phyloP scores from a whole-genome alignment of 1,140 invertebrate genomes.

The Hypsibius dujardini region DNA sequence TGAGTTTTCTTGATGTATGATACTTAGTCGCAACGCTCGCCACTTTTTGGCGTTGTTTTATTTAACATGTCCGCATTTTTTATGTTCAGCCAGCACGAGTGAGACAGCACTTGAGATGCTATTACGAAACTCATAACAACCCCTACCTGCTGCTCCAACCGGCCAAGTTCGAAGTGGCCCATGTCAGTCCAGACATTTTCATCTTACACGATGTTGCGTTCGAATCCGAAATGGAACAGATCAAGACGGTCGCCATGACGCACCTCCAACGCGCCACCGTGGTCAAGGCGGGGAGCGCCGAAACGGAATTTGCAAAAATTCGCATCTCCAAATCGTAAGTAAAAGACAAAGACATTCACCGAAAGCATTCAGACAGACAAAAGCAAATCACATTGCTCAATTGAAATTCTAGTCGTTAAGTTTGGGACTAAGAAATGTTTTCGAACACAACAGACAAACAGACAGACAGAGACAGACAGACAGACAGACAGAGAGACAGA shows the following conservation, averaged over 20 bases:
- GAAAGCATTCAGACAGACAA: too few species aligned
- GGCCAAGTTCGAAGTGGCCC: neutral
- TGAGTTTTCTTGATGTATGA: too few species aligned
- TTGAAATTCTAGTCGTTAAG: too few species aligned
- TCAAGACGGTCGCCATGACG: neutral
- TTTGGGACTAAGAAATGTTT: too few species aligned
- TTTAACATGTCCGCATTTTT: too few species aligned
- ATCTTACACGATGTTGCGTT: neutral
- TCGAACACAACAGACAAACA: too few species aligned
- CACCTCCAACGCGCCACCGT: slow-evolving; percentile 7
- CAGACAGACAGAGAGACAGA: too few species aligned
- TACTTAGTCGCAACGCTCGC: too few species aligned
- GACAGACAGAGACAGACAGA: too few species aligned
- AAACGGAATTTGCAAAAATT: slow-evolving; percentile 8
- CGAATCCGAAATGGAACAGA: neutral
- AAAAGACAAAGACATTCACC: too few species aligned
- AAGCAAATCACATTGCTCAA: too few species aligned
- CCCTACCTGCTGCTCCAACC: neutral
- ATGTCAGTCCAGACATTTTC: slow-evolving; percentile 7
- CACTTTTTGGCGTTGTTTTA: too few species aligned
- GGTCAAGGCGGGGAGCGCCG: neutral
- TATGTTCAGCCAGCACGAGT: neutral
- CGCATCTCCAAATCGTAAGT: slow-evolving; percentile 17
- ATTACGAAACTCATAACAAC: slow-evolving; percentile 12
- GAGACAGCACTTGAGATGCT: neutral